Base-by-base conservation (phyloP, 2,113 vertebrate species). In the Ailurus styani region DNA sequence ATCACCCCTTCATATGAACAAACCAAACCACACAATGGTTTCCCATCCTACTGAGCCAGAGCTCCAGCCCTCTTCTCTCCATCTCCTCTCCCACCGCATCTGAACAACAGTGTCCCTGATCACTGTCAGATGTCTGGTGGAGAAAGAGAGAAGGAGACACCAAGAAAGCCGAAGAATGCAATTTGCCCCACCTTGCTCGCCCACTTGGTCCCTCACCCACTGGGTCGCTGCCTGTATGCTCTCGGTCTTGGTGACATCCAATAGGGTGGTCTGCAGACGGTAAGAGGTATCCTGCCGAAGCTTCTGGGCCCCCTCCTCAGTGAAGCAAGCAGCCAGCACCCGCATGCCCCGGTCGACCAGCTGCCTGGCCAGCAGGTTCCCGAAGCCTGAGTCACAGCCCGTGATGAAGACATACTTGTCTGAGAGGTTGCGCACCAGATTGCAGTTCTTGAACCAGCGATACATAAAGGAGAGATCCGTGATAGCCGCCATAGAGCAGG, bases 311-410 rank as follows among this genome's bases (percentile, higher is more conserved):
- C 99, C 99, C 15, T 97, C 68, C n/a, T 99, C 97, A 0, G 98
- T 99, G 27, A 99, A 96, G 96, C 99, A 99, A 0, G 99, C 98
- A 13, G 99, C 99, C 34, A 99, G 97, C 90, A 99, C 99, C 4
- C 81, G 96, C 97, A 99, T 98, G 6, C 99, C 99, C 81, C 97
- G 98, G 0, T 78, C 62, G 7, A 99, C 99, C 96, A 99, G 98
- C 96, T 99, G 99, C 79, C 91, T 98, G 7, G 99, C 99, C 98
- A 99, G 96, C 83, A 98, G 97, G 47, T 99, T 98, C 34, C 99
- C 99, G 20, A 99, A 99, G 85, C 99, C 99, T 1, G 99, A 99
- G 97, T 99, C 99, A 2, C 99, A 99, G 86, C 99, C 99, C 0
- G 99, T 99, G 98, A 99, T 99, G 91, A 99, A 93, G 96, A 99